These are phyloP conservation scores for Siphamia tubifer DNA, from an alignment of 2,113 vertebrate genomes.

Conservation along the genomic window DNA sequence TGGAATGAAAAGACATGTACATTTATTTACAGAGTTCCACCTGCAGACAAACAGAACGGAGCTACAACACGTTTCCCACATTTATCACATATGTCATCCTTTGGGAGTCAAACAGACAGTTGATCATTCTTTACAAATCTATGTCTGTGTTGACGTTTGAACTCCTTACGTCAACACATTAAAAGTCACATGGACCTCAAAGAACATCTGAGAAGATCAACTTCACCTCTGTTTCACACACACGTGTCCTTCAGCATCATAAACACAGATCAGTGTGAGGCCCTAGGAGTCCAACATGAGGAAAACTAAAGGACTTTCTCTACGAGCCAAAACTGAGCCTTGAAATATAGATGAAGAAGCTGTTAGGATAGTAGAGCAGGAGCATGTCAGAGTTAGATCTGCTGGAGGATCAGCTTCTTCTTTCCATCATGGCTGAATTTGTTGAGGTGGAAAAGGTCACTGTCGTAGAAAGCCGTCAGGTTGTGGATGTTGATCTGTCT, in stretches of 20 bases:
- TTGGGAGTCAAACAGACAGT: too few species aligned
- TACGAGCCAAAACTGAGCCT: not conserved
- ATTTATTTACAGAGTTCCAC: constrained; percentile 66
- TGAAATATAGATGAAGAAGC: not conserved
- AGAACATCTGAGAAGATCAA: too few species aligned
- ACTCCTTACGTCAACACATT: too few species aligned
- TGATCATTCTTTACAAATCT: too few species aligned
- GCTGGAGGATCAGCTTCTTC: constrained; percentile 92
- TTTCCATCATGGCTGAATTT: constrained; percentile 89
- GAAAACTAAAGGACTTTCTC: not conserved
- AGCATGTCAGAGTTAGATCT: constrained; percentile 76
- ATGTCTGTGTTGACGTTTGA: too few species aligned
- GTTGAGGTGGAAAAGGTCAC: constrained; percentile 90
- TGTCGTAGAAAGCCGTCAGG: constrained; percentile 92
- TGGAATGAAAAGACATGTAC: constrained; percentile 55
- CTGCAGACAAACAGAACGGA: not conserved
- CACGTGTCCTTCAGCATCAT: too few species aligned
- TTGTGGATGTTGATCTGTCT: constrained; percentile 97
- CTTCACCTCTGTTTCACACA: too few species aligned
- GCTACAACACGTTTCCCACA: too few species aligned
- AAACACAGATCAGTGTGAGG: not conserved
- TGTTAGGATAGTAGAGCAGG: too few species aligned
- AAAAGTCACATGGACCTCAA: too few species aligned
- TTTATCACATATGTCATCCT: too few species aligned
- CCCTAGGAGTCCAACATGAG: not conserved